Percentiles rank a stretch among this genome's conserved stretches.
Evolutionary conservation across 2,888 invertebrate species (phyloP).

Genomic region (Lasioglossum oenotherae): DNA sequence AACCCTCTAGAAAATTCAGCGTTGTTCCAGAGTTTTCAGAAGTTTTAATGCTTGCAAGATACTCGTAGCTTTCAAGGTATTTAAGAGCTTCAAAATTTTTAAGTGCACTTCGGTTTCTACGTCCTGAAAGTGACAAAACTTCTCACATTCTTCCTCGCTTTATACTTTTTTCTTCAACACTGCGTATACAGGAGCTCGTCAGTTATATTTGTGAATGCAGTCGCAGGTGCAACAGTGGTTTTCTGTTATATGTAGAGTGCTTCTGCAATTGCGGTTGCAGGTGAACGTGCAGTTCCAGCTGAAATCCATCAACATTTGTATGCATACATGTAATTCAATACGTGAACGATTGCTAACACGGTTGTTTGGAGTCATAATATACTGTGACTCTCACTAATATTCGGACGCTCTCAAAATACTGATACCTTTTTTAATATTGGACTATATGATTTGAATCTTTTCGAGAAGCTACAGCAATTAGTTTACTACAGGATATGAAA

Average conservation of each 20-base stretch:
- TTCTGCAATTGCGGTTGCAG: background rate
- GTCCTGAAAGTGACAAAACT: background rate
- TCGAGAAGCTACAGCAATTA: too few relatives aligned
- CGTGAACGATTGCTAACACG: background rate
- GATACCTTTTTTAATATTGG: too few relatives aligned
- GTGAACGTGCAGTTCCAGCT: background rate
- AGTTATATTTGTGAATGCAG: background rate
- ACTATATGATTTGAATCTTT: too few relatives aligned
- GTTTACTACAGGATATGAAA: too few relatives aligned
- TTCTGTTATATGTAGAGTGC: background rate
- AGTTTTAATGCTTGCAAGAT: conserved; percentile 4
- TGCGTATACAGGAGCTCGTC: background rate
- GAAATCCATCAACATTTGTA: background rate
- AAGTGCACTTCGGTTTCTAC: background rate
- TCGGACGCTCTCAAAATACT: too few relatives aligned
- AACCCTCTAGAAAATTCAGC: background rate
- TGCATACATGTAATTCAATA: background rate
- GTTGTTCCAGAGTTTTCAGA: background rate
- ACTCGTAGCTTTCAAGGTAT: background rate
- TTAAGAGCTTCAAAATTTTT: background rate
- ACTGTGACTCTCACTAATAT: background rate
- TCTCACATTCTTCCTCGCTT: background rate
- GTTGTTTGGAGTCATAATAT: background rate
- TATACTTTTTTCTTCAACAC: background rate
- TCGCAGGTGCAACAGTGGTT: background rate